These are phyloP conservation scores for Potorous gilbertii DNA, from an alignment of 2,797 vertebrate species.

Conservation along the genomic window DNA sequence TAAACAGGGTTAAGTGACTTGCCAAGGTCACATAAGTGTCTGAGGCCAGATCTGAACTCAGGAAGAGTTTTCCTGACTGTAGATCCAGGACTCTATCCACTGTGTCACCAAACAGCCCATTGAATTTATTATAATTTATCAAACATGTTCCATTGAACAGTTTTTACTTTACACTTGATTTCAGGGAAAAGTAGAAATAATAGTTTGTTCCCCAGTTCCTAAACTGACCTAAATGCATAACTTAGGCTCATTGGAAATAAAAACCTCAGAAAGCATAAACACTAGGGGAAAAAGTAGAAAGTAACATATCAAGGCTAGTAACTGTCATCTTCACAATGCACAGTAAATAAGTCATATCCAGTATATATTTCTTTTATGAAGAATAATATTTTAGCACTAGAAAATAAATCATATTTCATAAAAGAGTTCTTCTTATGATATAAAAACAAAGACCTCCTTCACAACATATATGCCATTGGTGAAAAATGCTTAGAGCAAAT, in stretches of 20 bases:
- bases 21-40: not conserved
- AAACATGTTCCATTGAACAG: slow-evolving; percentile 5
- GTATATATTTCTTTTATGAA: slow-evolving; percentile 56
- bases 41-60: not conserved
- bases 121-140: not conserved
- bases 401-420: slow-evolving; percentile 70
- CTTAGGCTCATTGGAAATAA: slow-evolving; percentile 58
- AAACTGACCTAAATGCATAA: slow-evolving; percentile 37
- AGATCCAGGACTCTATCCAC: not conserved
- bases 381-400: slow-evolving; percentile 53
- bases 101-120: not conserved
- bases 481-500: slow-evolving; percentile 15
- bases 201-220: slow-evolving; percentile 33
- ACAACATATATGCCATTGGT: slow-evolving; percentile 33
- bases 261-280: slow-evolving; percentile 60
- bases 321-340: slow-evolving; percentile 41
- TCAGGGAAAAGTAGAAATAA: slow-evolving; percentile 52
- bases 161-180: slow-evolving; percentile 41
- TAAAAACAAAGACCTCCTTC: slow-evolving; percentile 38
- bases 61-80: not conserved
- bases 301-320: slow-evolving; percentile 49
- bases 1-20: not conserved
- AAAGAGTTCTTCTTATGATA: slow-evolving; percentile 59
- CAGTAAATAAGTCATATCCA: slow-evolving; percentile 62
- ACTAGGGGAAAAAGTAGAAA: slow-evolving; percentile 46